Percentiles rank a stretch among this genome's conserved stretches.
These are phyloP conservation scores for Pitta sordida DNA, from an alignment of 2,113 vertebrate species.

Conservation along the genomic window DNA sequence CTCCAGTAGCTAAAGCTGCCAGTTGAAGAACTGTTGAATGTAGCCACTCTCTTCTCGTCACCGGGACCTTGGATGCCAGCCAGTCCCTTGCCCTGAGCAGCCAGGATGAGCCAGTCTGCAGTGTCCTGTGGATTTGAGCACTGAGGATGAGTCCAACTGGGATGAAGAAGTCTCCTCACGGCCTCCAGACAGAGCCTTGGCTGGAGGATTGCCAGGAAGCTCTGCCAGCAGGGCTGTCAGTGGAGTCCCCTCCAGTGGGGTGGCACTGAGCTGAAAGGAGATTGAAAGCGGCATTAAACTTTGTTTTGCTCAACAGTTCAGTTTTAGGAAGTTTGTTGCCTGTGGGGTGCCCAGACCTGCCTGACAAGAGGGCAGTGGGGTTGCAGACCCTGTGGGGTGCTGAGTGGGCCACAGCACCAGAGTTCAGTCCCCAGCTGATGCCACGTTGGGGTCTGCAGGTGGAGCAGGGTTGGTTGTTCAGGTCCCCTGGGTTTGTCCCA, in stretches of 20 bases:
- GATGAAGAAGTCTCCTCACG: background rate
- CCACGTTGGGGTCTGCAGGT: rapidly evolving
- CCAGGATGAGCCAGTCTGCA: background rate
- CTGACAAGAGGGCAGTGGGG: background rate
- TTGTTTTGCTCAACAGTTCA: background rate
- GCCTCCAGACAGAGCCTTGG: background rate
- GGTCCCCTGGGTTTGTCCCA: background rate
- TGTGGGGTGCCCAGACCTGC: background rate
- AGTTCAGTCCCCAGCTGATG: rapidly evolving
- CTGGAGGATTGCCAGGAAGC: background rate
- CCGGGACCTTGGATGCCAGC: background rate
- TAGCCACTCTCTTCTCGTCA: constrained; percentile 80
- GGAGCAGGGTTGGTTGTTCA: background rate
- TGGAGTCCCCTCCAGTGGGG: background rate
- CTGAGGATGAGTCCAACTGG: background rate
- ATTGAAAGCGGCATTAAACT: constrained; percentile 1
- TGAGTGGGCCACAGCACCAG: rapidly evolving
- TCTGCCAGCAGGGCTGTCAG: background rate
- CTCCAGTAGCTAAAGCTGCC: constrained; percentile 98
- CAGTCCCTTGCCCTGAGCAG: rapidly evolving
- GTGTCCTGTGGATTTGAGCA: background rate
- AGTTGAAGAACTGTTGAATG: constrained; percentile 99
- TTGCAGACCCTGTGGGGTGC: background rate
- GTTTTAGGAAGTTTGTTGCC: background rate
- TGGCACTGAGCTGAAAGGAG: background rate